Base-by-base conservation (phyloP, 2,797 vertebrate genomes). In the Sphenodon punctatus region DNA sequence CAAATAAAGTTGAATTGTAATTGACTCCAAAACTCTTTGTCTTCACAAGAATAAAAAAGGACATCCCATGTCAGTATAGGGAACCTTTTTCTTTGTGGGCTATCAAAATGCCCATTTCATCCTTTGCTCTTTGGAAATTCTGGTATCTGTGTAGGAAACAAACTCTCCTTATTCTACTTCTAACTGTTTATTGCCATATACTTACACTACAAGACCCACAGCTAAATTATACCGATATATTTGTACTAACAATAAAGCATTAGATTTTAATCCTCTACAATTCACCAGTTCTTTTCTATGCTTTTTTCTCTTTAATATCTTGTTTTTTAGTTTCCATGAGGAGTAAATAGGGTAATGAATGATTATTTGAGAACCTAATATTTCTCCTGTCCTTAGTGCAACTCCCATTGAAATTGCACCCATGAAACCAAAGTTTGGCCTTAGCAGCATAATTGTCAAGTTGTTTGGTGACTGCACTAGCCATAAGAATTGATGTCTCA, bases 1-100 rank as follows among this genome's bases (percentile, higher is more conserved):
- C 76, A 90, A 89, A 89, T 86, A 87, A 91, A 89, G 48, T 63
- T 71, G 20, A 73, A 9, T 73, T 89, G 42, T 81, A 82, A 65
- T 69, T 88, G n/a, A 61, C 36, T 90, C 39, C 36, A 89, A 66
- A 85, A 84, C 27, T 41, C 55, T 67, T 58, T 79, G 36, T 88
- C 71, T 66, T 82, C 73, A 60, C 71, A 55, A n/a, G n/a, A n/a
- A 84, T 69, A 75, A 76, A 83, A 87, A 22, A 68, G 39, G n/a
- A 78, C 4, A 87, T 3, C 7, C 67, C 17, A n/a, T 64, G 23
- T 64, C 27, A 23, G 46, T 78, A 58, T 19, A 81, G 46, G 48
- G 82, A 59, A 25, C 61, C 73, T 85, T 84, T 89, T 49, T 30
- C 79, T 75, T 88, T 86, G 34, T 53, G 76, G 25, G 23, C 36